phyloP scores from a whole-genome alignment of 1,140 invertebrate genomes.

The Thaumatotibia leucotreta region DNA sequence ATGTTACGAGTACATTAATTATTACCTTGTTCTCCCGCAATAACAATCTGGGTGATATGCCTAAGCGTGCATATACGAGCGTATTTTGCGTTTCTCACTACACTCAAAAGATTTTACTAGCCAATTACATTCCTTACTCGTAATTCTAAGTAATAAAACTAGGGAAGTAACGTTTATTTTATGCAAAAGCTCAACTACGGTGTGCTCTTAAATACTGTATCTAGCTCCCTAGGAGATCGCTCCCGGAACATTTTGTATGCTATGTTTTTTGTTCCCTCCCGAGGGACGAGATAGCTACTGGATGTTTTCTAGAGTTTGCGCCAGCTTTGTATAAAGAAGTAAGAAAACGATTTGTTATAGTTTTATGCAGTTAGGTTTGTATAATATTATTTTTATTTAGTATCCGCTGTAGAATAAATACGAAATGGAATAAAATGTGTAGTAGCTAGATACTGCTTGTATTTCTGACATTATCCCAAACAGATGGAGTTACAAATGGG shows the following conservation, averaged over 20 bases:
- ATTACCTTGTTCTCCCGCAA: too few relatives aligned
- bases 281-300: not conserved
- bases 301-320: not conserved
- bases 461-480: too few relatives aligned
- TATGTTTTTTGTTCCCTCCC: constrained; percentile 4
- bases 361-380: not conserved
- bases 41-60: too few relatives aligned
- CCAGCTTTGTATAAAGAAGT: not conserved
- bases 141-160: not conserved
- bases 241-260: constrained; percentile 6
- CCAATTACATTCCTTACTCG: not conserved
- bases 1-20: too few relatives aligned
- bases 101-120: not conserved
- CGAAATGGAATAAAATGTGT: too few relatives aligned
- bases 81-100: not conserved
- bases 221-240: not conserved
- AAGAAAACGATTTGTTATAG: not conserved
- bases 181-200: not conserved
- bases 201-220: not conserved
- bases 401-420: too few relatives aligned
- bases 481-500: too few relatives aligned
- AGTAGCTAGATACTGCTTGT: too few relatives aligned
- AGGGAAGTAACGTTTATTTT: not conserved
- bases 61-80: too few relatives aligned
- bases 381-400: not conserved